Base-by-base conservation (phyloP, 1,140 invertebrate genomes). In the Whitmania pigra region DNA sequence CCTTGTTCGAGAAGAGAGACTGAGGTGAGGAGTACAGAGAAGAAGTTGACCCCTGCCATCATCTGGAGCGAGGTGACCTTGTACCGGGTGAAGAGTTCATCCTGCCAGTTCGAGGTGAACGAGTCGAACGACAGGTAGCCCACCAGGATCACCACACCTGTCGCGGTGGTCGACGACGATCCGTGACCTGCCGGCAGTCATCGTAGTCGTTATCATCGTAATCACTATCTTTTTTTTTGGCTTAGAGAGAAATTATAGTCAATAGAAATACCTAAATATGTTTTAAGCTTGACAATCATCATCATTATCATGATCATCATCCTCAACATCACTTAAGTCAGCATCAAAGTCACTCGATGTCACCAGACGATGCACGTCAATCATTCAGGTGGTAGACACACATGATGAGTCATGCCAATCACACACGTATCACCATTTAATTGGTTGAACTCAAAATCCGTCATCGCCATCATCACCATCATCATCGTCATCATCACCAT, bases 41-140 rank as follows among this genome's bases (percentile, higher is more conserved):
- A 97, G 74, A 95, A 84, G 83, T 97, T 99, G 0, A 97, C 93
- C 25, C 89, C 91, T 80, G 90, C 93, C 93, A 99, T 96, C 94
- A 99, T 97, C 84, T 98, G 92, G 75, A 96, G 86, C 53, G 90
- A 88, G 18, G 87, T 88, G 83, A 92, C 89, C 75, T 87, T 77
- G 80, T 96, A 92, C 66, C 87, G 86, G 25, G 81, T 87, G 81
- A 97, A 97, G 43, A 99, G 85, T 76, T 88, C 88, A 75, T 89
- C 89, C 84, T 99, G 96, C 94, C 94, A 99, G 81, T 96, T 97
- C 69, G 93, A 91, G 15, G 96, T 99, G 83, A 99, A 99, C 82
- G 93, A 94, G 83, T 99, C 96, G 83, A 94, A 93, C 57, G 88
- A 81, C 87, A 99, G 90, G 83, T 99, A 99, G 71, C 89, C 87